Percentiles rank a stretch among this genome's conserved stretches.
Conservation (phyloP, 2,113 vertebrate species). For the Microcebus jonahi region DNA sequence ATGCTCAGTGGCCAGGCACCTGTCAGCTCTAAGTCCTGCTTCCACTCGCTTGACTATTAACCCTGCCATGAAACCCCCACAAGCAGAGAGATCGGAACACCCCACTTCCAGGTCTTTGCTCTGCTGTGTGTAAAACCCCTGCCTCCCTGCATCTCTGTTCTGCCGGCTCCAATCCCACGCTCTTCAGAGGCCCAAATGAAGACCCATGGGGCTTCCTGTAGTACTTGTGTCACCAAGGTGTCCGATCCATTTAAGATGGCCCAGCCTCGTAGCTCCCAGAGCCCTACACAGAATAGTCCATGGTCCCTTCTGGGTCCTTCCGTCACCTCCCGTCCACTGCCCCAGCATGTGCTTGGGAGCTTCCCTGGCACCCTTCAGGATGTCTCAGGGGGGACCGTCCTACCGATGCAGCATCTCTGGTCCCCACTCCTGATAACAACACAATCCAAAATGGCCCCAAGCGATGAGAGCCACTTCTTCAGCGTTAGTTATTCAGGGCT, state of each 20-base stretch:
- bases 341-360: neutral
- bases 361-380: neutral
- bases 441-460: neutral
- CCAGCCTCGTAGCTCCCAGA: neutral
- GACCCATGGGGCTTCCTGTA: accelerated
- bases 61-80: neutral
- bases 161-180: neutral
- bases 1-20: neutral
- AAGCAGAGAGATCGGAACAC: neutral
- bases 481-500: neutral
- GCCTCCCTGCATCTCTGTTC: neutral
- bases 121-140: neutral
- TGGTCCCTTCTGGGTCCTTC: neutral
- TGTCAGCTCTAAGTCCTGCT: neutral
- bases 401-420: neutral
- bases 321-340: neutral
- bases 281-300: neutral
- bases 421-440: neutral
- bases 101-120: neutral
- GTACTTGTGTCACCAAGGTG: neutral
- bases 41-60: neutral
- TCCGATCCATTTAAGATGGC: neutral
- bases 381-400: neutral
- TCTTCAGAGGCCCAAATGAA: neutral
- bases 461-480: neutral